Percentiles rank a stretch among this genome's conserved stretches.
Conservation (phyloP, 2,113 vertebrate genomes). For the Ia io region DNA sequence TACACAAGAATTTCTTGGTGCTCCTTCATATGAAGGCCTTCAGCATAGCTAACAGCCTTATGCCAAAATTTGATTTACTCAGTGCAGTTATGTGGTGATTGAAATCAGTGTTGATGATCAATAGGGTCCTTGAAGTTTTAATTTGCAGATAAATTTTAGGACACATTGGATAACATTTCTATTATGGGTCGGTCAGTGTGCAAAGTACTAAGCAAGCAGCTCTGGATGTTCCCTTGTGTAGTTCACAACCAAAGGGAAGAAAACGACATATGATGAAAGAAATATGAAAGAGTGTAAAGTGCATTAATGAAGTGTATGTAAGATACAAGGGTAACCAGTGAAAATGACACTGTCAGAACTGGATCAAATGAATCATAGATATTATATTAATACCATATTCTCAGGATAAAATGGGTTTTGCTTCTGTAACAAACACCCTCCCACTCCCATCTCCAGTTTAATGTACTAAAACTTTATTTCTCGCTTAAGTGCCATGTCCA, state of each 20-base stretch:
- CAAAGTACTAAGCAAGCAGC: background rate
- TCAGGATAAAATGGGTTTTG: background rate
- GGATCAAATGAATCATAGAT: background rate
- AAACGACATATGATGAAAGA: background rate
- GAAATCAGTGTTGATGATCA: background rate
- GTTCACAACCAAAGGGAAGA: background rate
- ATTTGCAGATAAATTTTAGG: background rate
- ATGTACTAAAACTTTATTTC: background rate
- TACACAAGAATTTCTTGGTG: background rate
- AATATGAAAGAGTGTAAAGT: background rate
- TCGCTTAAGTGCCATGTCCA: background rate
- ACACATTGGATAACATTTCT: background rate
- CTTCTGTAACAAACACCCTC: background rate
- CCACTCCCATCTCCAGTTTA: background rate
- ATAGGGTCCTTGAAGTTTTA: background rate
- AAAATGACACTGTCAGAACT: background rate
- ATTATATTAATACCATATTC: background rate
- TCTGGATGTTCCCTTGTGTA: background rate
- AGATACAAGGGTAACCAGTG: background rate
- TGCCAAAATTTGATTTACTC: constrained; percentile 12
- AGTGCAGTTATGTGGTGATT: background rate
- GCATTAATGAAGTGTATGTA: background rate
- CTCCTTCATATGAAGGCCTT: background rate
- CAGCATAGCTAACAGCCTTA: background rate
- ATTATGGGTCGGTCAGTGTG: background rate